Evolutionary conservation across 2,797 vertebrate species (phyloP).

Genomic region (Chiloscyllium punctatum): DNA sequence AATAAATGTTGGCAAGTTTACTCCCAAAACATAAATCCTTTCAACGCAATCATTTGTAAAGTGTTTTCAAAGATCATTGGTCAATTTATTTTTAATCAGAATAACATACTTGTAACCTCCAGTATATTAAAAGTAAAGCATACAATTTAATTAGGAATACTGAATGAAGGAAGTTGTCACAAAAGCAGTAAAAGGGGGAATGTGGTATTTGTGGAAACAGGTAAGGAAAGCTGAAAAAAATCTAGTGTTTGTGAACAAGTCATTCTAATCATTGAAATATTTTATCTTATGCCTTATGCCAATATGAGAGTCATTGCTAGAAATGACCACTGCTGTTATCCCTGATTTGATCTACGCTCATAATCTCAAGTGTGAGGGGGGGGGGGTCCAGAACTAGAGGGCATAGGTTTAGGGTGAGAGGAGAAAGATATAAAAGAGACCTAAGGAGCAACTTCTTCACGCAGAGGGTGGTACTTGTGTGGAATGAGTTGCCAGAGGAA

Average conservation of each 20-base stretch:
- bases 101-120: not conserved
- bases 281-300: too few species aligned
- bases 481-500: too few species aligned
- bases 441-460: too few species aligned
- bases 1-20: conserved; percentile 6
- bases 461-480: too few species aligned
- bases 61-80: not conserved
- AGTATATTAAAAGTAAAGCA: not conserved
- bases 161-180: not conserved
- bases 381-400: too few species aligned
- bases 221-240: not conserved
- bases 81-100: conserved; percentile 14
- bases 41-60: not conserved
- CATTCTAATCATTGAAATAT: not conserved
- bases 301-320: too few species aligned
- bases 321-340: too few species aligned
- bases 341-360: too few species aligned
- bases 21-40: conserved; percentile 13
- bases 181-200: not conserved
- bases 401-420: too few species aligned
- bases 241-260: not conserved
- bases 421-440: too few species aligned
- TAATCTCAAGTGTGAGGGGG: too few species aligned
- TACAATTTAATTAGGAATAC: not conserved
- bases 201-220: not conserved